These are phyloP conservation scores for Galeruca laticollis DNA, from an alignment of 2,888 invertebrate genomes.

Conservation along the genomic window DNA sequence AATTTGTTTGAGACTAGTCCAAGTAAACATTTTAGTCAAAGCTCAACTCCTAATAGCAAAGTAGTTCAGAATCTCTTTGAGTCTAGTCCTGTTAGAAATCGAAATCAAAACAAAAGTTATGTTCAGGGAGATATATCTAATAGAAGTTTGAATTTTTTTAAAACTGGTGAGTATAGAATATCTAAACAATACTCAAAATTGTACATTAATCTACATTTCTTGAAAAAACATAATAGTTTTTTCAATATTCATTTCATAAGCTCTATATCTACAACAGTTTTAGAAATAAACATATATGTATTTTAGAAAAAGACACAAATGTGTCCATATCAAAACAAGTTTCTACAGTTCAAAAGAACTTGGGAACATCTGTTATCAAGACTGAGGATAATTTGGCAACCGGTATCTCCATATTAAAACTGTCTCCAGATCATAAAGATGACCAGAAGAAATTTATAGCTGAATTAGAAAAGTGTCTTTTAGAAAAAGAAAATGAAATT, in stretches of 20 bases:
- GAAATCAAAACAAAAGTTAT: conserved; percentile 29
- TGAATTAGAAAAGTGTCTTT: conserved; percentile 75
- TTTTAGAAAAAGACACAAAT: conserved; percentile 39
- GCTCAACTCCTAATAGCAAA: conserved; percentile 7
- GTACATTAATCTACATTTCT: too few relatives aligned
- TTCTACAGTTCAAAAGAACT: conserved; percentile 49
- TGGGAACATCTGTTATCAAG: conserved; percentile 41
- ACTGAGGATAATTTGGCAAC: conserved; percentile 39
- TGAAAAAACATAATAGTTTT: too few relatives aligned
- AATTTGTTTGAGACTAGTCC: conserved; percentile 25
- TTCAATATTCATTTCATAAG: too few relatives aligned
- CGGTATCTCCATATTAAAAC: conserved; percentile 47
- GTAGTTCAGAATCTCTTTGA: conserved; percentile 19
- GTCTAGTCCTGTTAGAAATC: conserved; percentile 26
- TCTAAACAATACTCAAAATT: too few relatives aligned
- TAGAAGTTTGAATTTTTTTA: conserved; percentile 52
- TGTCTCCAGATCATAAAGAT: conserved; percentile 46
- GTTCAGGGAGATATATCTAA: conserved; percentile 55
- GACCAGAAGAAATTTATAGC: conserved; percentile 70
- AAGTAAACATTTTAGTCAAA: background rate
- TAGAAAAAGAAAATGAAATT: conserved; percentile 58
- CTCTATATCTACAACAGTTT: background rate
- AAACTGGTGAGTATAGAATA: conserved; percentile 8
- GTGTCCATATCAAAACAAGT: conserved; percentile 50
- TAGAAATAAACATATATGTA: background rate